Evolutionary conservation across 2,797 vertebrate species (phyloP), one percentile per base, ranked within the genome.

Genomic region (Loriculus beryllinus): DNA sequence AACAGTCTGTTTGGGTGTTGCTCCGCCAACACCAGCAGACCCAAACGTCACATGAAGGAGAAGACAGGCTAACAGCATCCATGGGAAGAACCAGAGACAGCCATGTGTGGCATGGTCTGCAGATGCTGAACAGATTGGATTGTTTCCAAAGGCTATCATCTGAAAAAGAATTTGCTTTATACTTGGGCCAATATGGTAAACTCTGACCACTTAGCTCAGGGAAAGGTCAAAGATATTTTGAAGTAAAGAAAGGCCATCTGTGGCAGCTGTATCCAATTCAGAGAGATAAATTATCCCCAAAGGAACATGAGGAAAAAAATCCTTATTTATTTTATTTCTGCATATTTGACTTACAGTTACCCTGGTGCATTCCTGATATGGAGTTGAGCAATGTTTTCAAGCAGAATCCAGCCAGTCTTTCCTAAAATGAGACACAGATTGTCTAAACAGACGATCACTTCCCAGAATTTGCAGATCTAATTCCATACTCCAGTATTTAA

Each of bases 401-500:
- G 84, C 67, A 90, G 80, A 88, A 77, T 80, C 57, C 76, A 64
- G 31, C 43, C 77, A 76, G 62, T n/a, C 63, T 91, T 91, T 16
- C 74, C 77, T 67, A 51, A 94, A 93, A 86, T 45, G 47, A 86
- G 59, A 67, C 54, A 67, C 8, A 67, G 54, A 5, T 91, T 93
- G 54, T 84, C 88, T 47, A 86, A 96, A 79, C 51, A 43, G 93
- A 87, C 62, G 85, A 94, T 86, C 82, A 40, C 84, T n/a, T 88
- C 57, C 67, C 81, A 57, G 82, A 96, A 96, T 96, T 96, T 96
- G 92, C 92, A 95, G 95, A 88, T 95, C 95, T 95, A 91, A 96
- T 97, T 95, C 92, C 20, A 42, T 76, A 81, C 84, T 95, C 95
- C 83, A 82, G 70, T 94, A 96, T 97, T 97, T 96, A 98, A 96